Evolutionary conservation across 2,797 vertebrate species (phyloP).

Genomic region (Eulemur coronatus): DNA sequence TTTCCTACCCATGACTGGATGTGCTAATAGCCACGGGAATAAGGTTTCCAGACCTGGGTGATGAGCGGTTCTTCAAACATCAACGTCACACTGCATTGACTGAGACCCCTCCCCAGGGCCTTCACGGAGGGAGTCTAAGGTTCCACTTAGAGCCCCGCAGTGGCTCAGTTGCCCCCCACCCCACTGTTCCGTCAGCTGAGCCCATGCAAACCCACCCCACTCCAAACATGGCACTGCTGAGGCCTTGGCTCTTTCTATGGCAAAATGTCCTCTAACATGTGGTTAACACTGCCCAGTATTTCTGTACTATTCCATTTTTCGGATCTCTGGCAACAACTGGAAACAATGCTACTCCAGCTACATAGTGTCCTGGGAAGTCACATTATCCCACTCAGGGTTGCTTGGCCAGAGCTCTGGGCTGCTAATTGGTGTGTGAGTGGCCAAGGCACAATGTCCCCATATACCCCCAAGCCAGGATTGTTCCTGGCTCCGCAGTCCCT

Average conservation of each 20-base stretch:
- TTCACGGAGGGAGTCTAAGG: fast-evolving
- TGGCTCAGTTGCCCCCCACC: not conserved
- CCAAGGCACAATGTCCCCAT: not conserved
- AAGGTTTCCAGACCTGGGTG: not conserved
- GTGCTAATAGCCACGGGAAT: fast-evolving
- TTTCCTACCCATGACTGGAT: not conserved
- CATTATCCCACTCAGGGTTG: not conserved
- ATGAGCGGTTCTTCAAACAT: not conserved
- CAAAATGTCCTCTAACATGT: not conserved
- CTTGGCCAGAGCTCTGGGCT: not conserved
- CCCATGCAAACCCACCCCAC: fast-evolving
- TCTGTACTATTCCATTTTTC: not conserved
- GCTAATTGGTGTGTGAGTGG: not conserved
- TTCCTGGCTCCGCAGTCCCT: not conserved
- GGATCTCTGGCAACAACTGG: not conserved
- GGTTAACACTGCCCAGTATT: not conserved
- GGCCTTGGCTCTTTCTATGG: not conserved
- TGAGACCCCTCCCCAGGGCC: not conserved
- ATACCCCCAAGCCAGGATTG: not conserved
- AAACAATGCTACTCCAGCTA: not conserved
- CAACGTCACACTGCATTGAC: fast-evolving
- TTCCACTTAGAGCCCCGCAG: not conserved
- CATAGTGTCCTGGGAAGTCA: not conserved
- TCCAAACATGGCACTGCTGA: fast-evolving
- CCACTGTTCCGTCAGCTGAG: fast-evolving